phyloP scores from a whole-genome alignment of 2,888 invertebrate genomes.

The Rhingia campestris region DNA sequence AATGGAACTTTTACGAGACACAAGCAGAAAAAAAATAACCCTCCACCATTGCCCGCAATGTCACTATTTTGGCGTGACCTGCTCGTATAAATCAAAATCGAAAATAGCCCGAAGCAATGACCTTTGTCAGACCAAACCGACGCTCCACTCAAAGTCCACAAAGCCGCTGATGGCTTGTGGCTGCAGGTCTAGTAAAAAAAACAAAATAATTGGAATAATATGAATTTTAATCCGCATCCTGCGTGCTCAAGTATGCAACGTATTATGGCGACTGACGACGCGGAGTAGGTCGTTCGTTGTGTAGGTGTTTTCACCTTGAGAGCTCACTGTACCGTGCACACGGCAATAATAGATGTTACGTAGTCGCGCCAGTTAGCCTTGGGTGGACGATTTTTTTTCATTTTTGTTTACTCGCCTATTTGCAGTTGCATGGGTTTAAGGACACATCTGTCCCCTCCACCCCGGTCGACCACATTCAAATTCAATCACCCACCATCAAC shows the following conservation, averaged over 20 bases:
- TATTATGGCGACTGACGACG: slow-evolving; percentile 24
- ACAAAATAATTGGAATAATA: slow-evolving; percentile 70
- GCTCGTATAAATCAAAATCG: slow-evolving; percentile 66
- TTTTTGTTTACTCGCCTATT: neutral
- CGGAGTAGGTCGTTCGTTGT: slow-evolving; percentile 14
- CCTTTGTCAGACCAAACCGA: slow-evolving; percentile 51
- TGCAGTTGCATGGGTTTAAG: neutral
- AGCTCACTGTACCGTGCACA: slow-evolving; percentile 42
- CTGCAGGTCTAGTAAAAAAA: neutral
- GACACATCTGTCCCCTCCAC: too few relatives aligned
- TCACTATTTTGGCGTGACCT: slow-evolving; percentile 63
- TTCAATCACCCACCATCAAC: slow-evolving; percentile 54
- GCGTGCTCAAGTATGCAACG: slow-evolving; percentile 56
- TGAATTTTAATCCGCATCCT: slow-evolving; percentile 69
- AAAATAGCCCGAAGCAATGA: slow-evolving; percentile 66
- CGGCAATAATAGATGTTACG: slow-evolving; percentile 40
- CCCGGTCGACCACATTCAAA: slow-evolving; percentile 34
- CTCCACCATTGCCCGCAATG: neutral
- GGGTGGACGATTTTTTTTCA: slow-evolving; percentile 6
- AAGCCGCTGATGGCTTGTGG: too few relatives aligned
- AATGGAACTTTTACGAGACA: slow-evolving; percentile 20
- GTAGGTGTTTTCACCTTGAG: slow-evolving; percentile 40
- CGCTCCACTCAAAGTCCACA: neutral
- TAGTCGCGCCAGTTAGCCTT: slow-evolving; percentile 49
- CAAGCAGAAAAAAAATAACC: neutral